phyloP scores from a whole-genome alignment of 2,888 invertebrate species.

The Perizoma affinitatum region DNA sequence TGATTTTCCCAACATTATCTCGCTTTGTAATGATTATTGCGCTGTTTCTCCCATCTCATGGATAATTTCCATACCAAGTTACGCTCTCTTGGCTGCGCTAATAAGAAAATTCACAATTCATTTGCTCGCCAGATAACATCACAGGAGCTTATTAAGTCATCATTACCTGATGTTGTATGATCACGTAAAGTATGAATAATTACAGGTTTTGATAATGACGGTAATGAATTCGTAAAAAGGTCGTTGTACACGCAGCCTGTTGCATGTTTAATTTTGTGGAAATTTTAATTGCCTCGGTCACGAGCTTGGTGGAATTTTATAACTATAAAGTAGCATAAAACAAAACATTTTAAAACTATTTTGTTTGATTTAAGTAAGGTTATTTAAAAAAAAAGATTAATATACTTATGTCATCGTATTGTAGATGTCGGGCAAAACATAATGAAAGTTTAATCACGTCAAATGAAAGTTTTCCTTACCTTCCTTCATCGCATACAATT shows the following conservation, averaged over 20 bases:
- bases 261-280: constrained; percentile 43
- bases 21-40: constrained; percentile 24
- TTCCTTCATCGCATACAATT: constrained; percentile 23
- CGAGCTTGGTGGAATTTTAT: constrained; percentile 36
- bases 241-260: constrained; percentile 40
- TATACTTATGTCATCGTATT: not conserved
- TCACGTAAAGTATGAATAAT: constrained; percentile 58
- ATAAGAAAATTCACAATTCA: constrained; percentile 69
- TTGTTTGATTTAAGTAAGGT: not conserved
- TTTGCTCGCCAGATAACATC: constrained; percentile 62
- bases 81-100: constrained; percentile 65
- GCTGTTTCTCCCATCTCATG: constrained; percentile 28
- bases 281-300: constrained; percentile 39
- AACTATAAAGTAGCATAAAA: constrained; percentile 13
- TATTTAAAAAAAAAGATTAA: too few relatives aligned
- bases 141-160: constrained; percentile 60
- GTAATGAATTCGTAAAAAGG: constrained; percentile 45
- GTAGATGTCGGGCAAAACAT: constrained; percentile 24
- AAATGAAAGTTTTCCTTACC: constrained; percentile 56
- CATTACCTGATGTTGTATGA: constrained; percentile 61
- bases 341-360: constrained; percentile 2
- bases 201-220: constrained; percentile 49
- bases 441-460: too few relatives aligned
- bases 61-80: constrained; percentile 41
- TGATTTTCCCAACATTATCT: constrained; percentile 23